phyloP scores from a whole-genome alignment of 2,113 vertebrate genomes.

The Xyrauchen texanus region DNA sequence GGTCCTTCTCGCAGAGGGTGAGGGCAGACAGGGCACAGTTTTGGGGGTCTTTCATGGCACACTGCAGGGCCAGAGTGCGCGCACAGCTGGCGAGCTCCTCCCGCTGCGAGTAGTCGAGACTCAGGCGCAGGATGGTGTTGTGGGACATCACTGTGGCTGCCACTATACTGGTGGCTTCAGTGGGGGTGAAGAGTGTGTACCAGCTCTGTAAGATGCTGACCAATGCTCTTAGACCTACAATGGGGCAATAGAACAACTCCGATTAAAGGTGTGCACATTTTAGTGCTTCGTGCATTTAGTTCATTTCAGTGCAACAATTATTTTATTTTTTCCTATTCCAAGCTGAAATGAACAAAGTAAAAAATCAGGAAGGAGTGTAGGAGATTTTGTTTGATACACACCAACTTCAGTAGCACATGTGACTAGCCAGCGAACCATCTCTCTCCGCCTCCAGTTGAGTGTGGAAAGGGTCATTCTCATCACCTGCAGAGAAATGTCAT shows the following conservation, averaged over 20 bases:
- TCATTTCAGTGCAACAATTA: no score
- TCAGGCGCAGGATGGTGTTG: conserved; percentile 93
- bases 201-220: conserved; percentile 98
- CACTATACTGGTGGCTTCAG: conserved; percentile 96
- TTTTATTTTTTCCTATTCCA: no score
- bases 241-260: background rate
- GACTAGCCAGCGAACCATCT: conserved; percentile 99
- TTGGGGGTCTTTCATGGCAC: conserved; percentile 98
- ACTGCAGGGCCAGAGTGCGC: conserved; percentile 91
- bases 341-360: background rate
- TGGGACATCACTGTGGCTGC: conserved; percentile 96
- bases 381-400: conserved; percentile 69
- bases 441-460: conserved; percentile 95
- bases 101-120: conserved; percentile 92
- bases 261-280: background rate
- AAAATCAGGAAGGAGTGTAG: background rate
- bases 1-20: conserved; percentile 97
- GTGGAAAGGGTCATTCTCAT: conserved; percentile 99
- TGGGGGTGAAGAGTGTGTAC: conserved; percentile 97
- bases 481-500: conserved; percentile 76
- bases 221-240: conserved; percentile 85
- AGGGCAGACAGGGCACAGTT: conserved; percentile 96
- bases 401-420: conserved; percentile 98
- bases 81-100: conserved; percentile 97
- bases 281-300: background rate